phyloP scores from a whole-genome alignment of 2,113 vertebrate genomes.

The Symphodus melops region DNA sequence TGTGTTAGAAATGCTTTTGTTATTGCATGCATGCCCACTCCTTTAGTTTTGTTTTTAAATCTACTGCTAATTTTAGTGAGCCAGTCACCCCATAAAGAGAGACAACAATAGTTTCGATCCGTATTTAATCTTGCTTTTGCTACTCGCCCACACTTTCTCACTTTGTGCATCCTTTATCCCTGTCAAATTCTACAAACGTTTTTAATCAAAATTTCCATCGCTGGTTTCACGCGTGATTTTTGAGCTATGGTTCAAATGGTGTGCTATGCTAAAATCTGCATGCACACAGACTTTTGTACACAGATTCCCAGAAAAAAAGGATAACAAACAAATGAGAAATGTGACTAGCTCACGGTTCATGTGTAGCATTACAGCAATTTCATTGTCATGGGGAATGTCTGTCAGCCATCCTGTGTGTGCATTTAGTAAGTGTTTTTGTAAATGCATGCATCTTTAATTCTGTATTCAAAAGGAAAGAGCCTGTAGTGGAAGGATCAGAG shows the following conservation, averaged over 20 bases:
- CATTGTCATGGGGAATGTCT: not conserved
- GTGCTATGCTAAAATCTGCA: not conserved
- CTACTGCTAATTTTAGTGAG: constrained; percentile 21
- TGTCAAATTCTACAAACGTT: not conserved
- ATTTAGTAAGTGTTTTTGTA: not conserved
- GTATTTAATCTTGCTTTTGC: constrained; percentile 28
- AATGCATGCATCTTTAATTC: not conserved
- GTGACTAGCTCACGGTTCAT: not conserved
- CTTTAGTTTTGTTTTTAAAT: not conserved
- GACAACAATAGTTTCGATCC: constrained; percentile 15
- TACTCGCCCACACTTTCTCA: constrained; percentile 46
- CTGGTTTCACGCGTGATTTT: constrained; percentile 7
- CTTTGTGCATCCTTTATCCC: not conserved
- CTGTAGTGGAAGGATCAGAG: constrained; percentile 15
- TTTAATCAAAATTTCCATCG: constrained; percentile 42
- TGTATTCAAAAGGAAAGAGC: constrained; percentile 19
- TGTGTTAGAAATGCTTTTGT: not conserved
- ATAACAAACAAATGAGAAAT: too few relatives aligned
- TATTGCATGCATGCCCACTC: constrained; percentile 2
- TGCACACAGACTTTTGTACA: not conserved
- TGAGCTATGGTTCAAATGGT: not conserved
- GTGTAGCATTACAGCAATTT: too few relatives aligned
- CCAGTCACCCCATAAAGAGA: constrained; percentile 18
- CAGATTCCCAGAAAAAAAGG: too few relatives aligned
- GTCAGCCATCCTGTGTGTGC: not conserved